Evolutionary conservation across 2,888 invertebrate species (phyloP), one percentile per base, ranked within the genome.

Genomic region (Zhengitettix transpicula): DNA sequence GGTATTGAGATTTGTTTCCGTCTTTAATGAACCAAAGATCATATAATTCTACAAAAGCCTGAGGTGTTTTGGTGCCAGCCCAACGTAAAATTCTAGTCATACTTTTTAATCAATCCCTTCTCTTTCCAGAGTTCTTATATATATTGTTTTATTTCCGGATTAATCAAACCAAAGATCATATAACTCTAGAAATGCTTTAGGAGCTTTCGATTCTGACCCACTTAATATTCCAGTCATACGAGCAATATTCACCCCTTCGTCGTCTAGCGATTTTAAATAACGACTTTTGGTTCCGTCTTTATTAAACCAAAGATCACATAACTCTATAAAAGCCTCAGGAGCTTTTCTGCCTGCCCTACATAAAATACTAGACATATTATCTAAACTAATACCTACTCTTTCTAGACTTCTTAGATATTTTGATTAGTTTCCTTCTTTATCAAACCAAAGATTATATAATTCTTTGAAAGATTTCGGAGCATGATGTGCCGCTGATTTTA

Each of bases 391-490:
- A 11, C 44, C 44, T 44, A 10, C 44, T 44, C 44, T 10, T 12
- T 44, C 44, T 12, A 44, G 12, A 12, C 12, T 44, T 44, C 12
- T 12, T 44, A 44, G 44, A 44, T 11, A 44, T 11, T 44, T 10
- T 10, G 44, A 11, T 44, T 44, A 11, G 10, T 44, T 44, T 12
- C 44, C 44, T 10, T 12, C 12, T 12, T 44, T 58, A 52, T 62
- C 62, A 57, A 66, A 64, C 62, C 64, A 66, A 16, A 63, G 53
- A 55, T 65, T 59, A 60, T 66, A 64, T 53, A 66, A 64, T 7
- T 65, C 63, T 60, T 64, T 44, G 12, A 44, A 44, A 44, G 12
- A 10, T 44, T 44, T 44, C 12, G 44, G 10, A 44, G 10, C 10
- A 44, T 44, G 44, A 44, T 12, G 12, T 44, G 10, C 44, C 10